Evolutionary conservation across 2,888 invertebrate species (phyloP).

Genomic region (Eilema griseolum): DNA sequence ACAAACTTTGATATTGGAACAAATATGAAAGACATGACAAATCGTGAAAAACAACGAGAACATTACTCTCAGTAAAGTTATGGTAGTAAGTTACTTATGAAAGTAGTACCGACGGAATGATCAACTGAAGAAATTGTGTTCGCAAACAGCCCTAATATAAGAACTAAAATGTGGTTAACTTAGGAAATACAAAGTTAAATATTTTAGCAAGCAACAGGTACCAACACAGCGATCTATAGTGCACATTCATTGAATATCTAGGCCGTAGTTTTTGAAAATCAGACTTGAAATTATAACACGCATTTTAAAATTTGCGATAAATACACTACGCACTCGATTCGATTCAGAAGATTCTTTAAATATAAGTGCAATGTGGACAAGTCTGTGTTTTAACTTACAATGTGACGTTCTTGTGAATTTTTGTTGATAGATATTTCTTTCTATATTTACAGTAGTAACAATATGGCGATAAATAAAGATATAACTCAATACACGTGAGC

Average conservation of each 20-base stretch:
- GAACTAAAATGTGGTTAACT: conserved; percentile 78
- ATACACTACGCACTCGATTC: neutral
- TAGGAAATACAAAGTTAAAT: conserved; percentile 73
- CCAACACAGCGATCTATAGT: conserved; percentile 24
- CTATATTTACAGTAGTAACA: neutral
- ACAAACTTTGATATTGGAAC: neutral
- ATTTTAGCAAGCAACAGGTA: conserved; percentile 64
- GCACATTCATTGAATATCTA: conserved; percentile 32
- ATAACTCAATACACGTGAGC: neutral
- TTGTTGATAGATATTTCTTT: neutral
- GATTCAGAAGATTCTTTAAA: neutral
- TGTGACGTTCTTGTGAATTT: neutral
- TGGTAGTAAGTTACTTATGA: neutral
- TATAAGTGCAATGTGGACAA: neutral
- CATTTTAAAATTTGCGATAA: neutral
- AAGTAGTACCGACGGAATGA: neutral
- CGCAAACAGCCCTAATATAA: conserved; percentile 55
- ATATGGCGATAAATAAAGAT: neutral
- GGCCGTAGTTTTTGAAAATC: neutral
- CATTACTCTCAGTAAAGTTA: neutral
- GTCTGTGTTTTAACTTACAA: neutral
- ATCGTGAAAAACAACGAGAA: neutral
- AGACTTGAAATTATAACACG: neutral
- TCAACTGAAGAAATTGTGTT: conserved; percentile 36
- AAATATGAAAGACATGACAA: neutral